Evolutionary conservation across 1,140 invertebrate genomes (phyloP).

Genomic region (Macrotrachela quadricornifera): DNA sequence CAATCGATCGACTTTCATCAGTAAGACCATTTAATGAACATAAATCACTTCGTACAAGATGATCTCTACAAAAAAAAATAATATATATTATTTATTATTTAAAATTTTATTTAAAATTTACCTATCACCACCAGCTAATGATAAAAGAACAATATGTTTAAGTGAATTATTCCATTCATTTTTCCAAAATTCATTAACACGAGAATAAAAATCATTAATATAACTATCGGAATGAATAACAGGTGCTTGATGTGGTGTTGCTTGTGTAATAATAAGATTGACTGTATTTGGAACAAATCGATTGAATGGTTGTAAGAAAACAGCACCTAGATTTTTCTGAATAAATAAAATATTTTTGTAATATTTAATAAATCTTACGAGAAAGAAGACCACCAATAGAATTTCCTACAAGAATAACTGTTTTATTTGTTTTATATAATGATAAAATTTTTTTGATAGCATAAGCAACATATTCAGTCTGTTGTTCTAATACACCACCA

Average conservation of each 20-base stretch:
- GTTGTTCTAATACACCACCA: background rate
- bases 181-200: background rate
- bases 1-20: no score
- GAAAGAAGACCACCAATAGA: slow-evolving; percentile 7
- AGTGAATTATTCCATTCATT: background rate
- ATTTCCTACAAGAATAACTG: slow-evolving; percentile 5
- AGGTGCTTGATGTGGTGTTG: slow-evolving; percentile 1
- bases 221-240: background rate
- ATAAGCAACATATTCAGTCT: background rate
- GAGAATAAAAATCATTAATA: background rate
- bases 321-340: background rate
- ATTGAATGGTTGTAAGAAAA: background rate
- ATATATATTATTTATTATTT: no score
- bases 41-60: no score
- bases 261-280: background rate
- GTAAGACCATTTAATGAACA: no score
- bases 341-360: background rate
- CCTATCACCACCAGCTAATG: no score
- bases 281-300: background rate
- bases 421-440: slow-evolving; percentile 3
- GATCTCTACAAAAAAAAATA: no score
- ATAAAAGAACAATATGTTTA: background rate
- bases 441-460: background rate
- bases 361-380: background rate
- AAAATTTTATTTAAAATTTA: no score